These are phyloP conservation scores for Nasonia giraulti DNA, from an alignment of 1,140 invertebrate genomes.

Conservation along the genomic window DNA sequence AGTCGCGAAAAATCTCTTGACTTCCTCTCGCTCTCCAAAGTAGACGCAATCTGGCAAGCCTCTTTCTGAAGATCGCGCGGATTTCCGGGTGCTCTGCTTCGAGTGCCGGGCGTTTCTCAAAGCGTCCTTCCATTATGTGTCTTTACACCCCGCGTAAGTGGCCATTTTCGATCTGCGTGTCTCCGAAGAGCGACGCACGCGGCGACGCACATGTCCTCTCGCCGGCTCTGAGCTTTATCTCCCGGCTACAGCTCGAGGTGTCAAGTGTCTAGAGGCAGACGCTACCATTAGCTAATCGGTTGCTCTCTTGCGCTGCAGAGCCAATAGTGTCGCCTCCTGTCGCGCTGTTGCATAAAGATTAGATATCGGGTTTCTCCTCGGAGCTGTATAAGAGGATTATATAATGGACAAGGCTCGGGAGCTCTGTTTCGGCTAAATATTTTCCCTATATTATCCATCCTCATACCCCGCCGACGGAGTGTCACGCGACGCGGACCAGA, in stretches of 20 bases:
- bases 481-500: neutral
- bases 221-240: neutral
- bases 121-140: neutral
- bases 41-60: constrained; percentile 42
- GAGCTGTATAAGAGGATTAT: neutral
- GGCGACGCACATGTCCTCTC: neutral
- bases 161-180: constrained; percentile 13
- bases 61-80: constrained; percentile 38
- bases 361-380: constrained; percentile 6
- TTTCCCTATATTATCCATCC: neutral
- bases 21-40: constrained; percentile 24
- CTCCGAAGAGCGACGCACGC: neutral
- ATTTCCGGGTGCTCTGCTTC: constrained; percentile 37
- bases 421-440: neutral
- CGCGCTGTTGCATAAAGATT: constrained; percentile 12
- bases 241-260: neutral
- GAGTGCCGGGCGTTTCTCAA: neutral
- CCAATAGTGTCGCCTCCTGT: constrained; percentile 1
- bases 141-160: constrained; percentile 6
- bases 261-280: constrained; percentile 39
- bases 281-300: constrained; percentile 46
- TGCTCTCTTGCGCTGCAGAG: neutral
- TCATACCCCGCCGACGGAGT: neutral
- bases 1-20: constrained; percentile 50
- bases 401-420: neutral